These are phyloP conservation scores for Amphiprion ocellaris DNA, from an alignment of 2,113 vertebrate species.

Conservation along the genomic window DNA sequence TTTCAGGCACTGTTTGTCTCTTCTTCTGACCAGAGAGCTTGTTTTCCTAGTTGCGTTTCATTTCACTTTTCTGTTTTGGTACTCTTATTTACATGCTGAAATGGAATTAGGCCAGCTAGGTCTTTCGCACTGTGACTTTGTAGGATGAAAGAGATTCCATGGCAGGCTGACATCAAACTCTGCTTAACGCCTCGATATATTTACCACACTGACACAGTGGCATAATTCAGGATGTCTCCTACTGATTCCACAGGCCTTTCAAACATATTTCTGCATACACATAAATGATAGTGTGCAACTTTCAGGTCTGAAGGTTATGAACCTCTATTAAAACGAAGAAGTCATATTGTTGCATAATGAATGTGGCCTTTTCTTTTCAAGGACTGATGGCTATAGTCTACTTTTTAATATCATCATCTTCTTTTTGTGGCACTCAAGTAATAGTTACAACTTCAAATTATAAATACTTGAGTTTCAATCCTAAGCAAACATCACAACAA, in stretches of 20 bases:
- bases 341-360: background rate
- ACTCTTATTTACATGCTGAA: conserved; percentile 53
- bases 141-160: conserved; percentile 18
- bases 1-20: conserved; percentile 43
- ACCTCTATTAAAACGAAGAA: background rate
- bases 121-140: conserved; percentile 18
- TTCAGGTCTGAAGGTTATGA: background rate
- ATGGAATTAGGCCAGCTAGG: conserved; percentile 32
- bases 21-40: conserved; percentile 37
- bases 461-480: background rate
- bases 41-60: conserved; percentile 30
- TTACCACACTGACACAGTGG: conserved; percentile 1
- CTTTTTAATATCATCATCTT: background rate
- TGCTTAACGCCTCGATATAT: conserved; percentile 17
- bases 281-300: background rate
- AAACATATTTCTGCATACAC: conserved; percentile 2
- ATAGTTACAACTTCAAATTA: background rate
- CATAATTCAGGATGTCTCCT: background rate
- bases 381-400: background rate
- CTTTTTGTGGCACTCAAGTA: background rate
- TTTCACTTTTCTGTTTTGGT: conserved; percentile 38
- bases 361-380: background rate
- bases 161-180: conserved; percentile 21
- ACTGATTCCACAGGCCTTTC: conserved; percentile 21
- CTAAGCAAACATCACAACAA: too few relatives aligned